Evolutionary conservation across 2,888 invertebrate species (phyloP), one percentile per base, ranked within the genome.

Genomic region (Cinara cedri): DNA sequence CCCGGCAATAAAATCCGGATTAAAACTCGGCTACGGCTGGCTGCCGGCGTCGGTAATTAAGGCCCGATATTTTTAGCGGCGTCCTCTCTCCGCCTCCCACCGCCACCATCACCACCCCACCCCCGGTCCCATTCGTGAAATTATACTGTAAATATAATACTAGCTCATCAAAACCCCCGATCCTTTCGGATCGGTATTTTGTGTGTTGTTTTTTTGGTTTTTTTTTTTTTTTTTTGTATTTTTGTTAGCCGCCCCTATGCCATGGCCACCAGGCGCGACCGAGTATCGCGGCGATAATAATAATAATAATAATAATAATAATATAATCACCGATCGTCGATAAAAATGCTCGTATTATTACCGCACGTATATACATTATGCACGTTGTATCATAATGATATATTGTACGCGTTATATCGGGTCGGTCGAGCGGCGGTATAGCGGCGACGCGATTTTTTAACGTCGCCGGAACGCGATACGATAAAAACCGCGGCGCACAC

Each of bases 1-100:
- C 78, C 78, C 60, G 42, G 78, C 78, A 78, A 78, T 78, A 78
- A 78, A 78, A 78, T 78, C 78, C 78, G 78, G 78, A 78, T 78
- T 78, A 70, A 78, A 78, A 78, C 78, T 78, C 78, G 60, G 60
- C 46, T 24, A 34, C 34, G 66, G 57, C 66, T 57, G 78, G 78
- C 60, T 51, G 68, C 51, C 10, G 72, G 44, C 10, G 72, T 21
- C 10, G 70, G 68, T 78, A 70, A 70, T 78, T 78, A 78, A 70
- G 78, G 78, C 60, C 60, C 51, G 78, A 78, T 70, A 78, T 78
- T 78, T 78, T 68, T 78, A 70, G 68, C 13, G 13, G 21, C 66
- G 14, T 24, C 19, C 70, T 19, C 54, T 13, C 70, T 19, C 34
- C 34, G 9, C 14, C 46, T 24, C 46, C 21, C 10, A 1, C 19